Evolutionary conservation across 2,113 vertebrate species (phyloP).

Genomic region (Numenius arquata): DNA sequence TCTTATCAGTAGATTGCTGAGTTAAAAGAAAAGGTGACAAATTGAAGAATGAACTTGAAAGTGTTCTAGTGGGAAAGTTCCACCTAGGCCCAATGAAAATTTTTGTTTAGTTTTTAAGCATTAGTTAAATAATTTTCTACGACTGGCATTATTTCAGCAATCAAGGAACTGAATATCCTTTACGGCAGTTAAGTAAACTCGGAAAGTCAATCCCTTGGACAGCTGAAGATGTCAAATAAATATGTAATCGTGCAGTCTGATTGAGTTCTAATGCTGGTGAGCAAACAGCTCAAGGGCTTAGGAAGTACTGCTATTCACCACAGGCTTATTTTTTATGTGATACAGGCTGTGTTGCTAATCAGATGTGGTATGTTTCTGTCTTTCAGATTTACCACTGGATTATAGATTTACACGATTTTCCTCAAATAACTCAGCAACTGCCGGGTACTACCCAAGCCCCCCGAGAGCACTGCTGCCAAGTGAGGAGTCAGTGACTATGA

Average conservation of each 20-base stretch:
- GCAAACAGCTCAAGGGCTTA: constrained; percentile 47
- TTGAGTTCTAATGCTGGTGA: constrained; percentile 34
- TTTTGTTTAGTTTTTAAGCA: not conserved
- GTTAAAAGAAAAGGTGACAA: not conserved
- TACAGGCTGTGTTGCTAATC: constrained; percentile 43
- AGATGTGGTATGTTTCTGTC: constrained; percentile 41
- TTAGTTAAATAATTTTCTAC: not conserved
- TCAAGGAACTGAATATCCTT: not conserved
- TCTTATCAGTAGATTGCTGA: not conserved
- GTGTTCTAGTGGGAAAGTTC: not conserved
- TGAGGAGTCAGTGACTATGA: constrained; percentile 59
- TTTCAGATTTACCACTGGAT: constrained; percentile 91
- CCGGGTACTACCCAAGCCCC: constrained; percentile 91
- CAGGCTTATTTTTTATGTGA: constrained; percentile 33
- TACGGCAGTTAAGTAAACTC: not conserved
- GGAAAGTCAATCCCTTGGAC: not conserved
- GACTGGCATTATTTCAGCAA: not conserved
- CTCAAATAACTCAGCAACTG: constrained; percentile 80
- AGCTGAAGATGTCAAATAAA: constrained; percentile 37
- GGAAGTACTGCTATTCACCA: not conserved
- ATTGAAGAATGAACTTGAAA: not conserved
- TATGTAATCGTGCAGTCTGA: constrained; percentile 2
- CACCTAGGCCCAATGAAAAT: not conserved
- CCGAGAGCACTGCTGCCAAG: constrained; percentile 81
- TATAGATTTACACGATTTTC: constrained; percentile 92